phyloP scores from a whole-genome alignment of 2,888 invertebrate genomes.

The Microctonus brassicae region DNA sequence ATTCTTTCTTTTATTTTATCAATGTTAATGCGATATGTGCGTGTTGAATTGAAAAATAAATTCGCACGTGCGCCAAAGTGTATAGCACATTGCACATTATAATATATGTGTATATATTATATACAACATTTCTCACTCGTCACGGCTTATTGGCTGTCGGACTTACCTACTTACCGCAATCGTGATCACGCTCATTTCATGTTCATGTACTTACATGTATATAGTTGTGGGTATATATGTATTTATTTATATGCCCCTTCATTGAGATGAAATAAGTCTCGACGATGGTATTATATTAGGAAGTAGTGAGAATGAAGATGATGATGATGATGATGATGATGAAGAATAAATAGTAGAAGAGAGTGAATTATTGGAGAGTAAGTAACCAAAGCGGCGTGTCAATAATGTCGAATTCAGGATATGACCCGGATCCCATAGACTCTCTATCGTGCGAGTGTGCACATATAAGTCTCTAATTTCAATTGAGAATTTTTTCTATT shows the following conservation, averaged over 20 bases:
- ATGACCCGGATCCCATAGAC: constrained; percentile 63
- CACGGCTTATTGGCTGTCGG: constrained; percentile 29
- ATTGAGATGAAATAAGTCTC: background rate
- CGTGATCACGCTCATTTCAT: constrained; percentile 32
- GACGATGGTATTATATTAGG: background rate
- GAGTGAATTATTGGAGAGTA: no score
- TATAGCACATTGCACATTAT: background rate
- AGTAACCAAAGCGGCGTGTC: constrained; percentile 35
- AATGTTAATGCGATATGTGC: background rate
- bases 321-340: constrained; percentile 2
- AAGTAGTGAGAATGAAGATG: constrained; percentile 4
- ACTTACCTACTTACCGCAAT: constrained; percentile 40
- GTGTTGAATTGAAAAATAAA: constrained; percentile 5
- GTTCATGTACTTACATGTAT: constrained; percentile 13
- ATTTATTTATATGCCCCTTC: background rate
- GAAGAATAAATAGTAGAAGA: constrained; percentile 7
- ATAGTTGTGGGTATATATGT: background rate
- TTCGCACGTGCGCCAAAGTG: constrained; percentile 21
- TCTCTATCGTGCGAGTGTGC: constrained; percentile 34
- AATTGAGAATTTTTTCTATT: constrained; percentile 13
- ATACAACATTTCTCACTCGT: constrained; percentile 3
- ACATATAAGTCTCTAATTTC: constrained; percentile 17
- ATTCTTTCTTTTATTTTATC: background rate
- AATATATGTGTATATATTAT: background rate
- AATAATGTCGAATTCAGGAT: constrained; percentile 59